A percentile compares a stretch with the other conserved stretches of the same genome.
Evolutionary conservation across 2,113 vertebrate genomes (phyloP).

Genomic region (Podarcis muralis): DNA sequence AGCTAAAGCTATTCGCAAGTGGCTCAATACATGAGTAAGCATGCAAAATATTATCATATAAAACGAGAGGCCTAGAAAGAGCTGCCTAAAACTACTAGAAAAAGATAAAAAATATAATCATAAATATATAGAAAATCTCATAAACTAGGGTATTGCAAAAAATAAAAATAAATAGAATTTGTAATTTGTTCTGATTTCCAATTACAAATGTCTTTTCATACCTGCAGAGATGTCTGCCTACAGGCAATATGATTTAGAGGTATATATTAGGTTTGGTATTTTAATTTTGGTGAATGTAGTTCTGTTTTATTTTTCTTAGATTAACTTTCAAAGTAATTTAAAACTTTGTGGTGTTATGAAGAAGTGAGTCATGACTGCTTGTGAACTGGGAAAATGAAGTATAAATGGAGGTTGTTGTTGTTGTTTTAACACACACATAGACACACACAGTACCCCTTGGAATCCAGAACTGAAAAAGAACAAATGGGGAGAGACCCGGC

Average conservation of each 20-base stretch:
- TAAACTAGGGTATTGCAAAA: not conserved
- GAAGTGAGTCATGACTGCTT: slow-evolving; percentile 10
- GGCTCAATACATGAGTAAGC: slow-evolving; percentile 30
- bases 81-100: slow-evolving; percentile 37
- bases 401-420: too few relatives aligned
- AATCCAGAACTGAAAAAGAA: not conserved
- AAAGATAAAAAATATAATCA: slow-evolving; percentile 30
- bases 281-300: slow-evolving; percentile 30
- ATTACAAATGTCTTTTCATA: not conserved
- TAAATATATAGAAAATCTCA: slow-evolving; percentile 41
- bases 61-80: slow-evolving; percentile 25
- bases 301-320: too few relatives aligned
- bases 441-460: not conserved
- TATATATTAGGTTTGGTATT: slow-evolving; percentile 26
- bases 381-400: not conserved
- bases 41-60: slow-evolving; percentile 18
- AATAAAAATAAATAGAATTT: slow-evolving; percentile 49
- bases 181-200: slow-evolving; percentile 24
- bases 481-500: not conserved
- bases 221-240: slow-evolving; percentile 58
- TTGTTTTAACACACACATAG: not conserved
- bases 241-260: slow-evolving; percentile 58
- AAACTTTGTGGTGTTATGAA: not conserved
- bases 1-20: slow-evolving; percentile 31
- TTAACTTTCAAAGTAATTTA: too few relatives aligned